Base-by-base conservation (phyloP, 2,797 vertebrate species). In the Glyptemys insculpta region DNA sequence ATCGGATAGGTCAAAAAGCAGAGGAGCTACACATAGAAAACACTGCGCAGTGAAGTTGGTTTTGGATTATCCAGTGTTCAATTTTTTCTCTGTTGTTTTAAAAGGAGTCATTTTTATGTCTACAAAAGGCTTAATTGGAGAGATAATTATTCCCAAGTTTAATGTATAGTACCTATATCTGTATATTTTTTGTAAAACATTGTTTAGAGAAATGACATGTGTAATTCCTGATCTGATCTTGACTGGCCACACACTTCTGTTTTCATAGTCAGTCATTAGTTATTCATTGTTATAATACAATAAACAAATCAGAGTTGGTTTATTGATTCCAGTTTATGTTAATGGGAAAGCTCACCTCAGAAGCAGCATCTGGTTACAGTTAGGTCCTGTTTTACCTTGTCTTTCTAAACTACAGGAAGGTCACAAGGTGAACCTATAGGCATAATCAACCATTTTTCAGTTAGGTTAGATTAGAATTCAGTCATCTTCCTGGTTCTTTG, bases 181-280 rank as follows among this genome's bases (percentile, higher is more conserved):
- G 12, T 79, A 27, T 16, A 9, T 21, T 4, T 31, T 31, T 50
- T 50, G 27, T 79, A 83, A 88, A 88, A 76, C 49, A 41, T 44
- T 90, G 6, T 23, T 90, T 91, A 31, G 56, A 80, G 81, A 90
- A 84, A 65, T 1, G 57, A 21, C 4, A 0, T 65, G 6, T 41
- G 37, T 72, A 76, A 80, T 86, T 92, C n/a, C n/a, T 83, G 54
- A 31, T 81, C 2, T 91, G 0, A 14, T 85, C 21, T 76, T 79
- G 37, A 91, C 88, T 93, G 93, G 52, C 68, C 79, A 1, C 52
- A 19, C 21, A 56, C 5, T 92, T 93, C 41, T 92, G 12, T 59
- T 96, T 88, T 90, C 5, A 4, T 83, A 37, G 5, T 80, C 89
- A 82, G 37, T 82, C 59, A 68, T 31, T 86, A 81, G 9, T 68